Conservation (phyloP, 2,888 invertebrate species). For the Bembecia ichneumoniformis region DNA sequence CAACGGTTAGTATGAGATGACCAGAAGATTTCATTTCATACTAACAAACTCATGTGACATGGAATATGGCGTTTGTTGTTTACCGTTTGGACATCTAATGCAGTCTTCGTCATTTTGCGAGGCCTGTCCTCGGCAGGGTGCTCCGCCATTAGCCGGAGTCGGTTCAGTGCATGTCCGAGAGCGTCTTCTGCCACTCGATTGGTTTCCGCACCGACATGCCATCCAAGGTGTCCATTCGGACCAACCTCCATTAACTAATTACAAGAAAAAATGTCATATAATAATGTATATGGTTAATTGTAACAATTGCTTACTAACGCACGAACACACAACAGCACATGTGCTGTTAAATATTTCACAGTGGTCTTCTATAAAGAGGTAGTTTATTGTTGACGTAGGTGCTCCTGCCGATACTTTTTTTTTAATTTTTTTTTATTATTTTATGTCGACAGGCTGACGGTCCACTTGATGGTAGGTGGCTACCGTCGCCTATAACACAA, state of each 20-base stretch:
- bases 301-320: no score
- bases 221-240: constrained; percentile 91
- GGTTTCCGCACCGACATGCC: constrained; percentile 83
- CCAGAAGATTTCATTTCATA: no score
- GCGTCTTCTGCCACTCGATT: constrained; percentile 82
- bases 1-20: not conserved
- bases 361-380: not conserved
- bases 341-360: no score
- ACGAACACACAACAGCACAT: no score
- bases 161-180: constrained; percentile 89
- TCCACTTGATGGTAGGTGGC: no score
- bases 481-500: no score
- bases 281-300: no score
- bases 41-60: not conserved
- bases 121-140: constrained; percentile 84
- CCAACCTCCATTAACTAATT: constrained; percentile 93
- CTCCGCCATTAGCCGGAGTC: constrained; percentile 91
- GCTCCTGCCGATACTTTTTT: no score
- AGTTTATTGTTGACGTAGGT: no score
- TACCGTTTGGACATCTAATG: constrained; percentile 74
- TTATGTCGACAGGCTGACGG: no score
- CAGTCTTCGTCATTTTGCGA: constrained; percentile 87
- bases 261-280: no score
- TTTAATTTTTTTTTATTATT: no score
- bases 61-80: constrained; percentile 10